phyloP scores from a whole-genome alignment of 2,888 invertebrate species.

The Dusona sp. region DNA sequence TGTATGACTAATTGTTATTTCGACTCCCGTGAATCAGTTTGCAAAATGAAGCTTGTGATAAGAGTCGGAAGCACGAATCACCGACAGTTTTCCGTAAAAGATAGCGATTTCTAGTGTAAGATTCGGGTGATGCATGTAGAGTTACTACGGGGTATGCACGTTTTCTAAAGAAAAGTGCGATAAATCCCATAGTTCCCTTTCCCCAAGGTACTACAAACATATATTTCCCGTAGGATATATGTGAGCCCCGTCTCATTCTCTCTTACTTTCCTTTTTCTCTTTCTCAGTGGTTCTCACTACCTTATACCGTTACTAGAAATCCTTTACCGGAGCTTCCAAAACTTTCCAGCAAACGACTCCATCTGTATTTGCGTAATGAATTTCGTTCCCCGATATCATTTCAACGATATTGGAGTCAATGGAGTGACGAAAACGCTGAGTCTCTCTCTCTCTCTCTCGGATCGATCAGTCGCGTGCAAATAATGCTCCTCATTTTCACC shows the following conservation, averaged over 20 bases:
- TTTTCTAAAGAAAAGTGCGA: conserved; percentile 66
- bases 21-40: conserved; percentile 54
- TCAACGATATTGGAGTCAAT: conserved; percentile 70
- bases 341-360: conserved; percentile 43
- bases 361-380: conserved; percentile 69
- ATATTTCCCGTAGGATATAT: conserved; percentile 60
- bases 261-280: conserved; percentile 48
- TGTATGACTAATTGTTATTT: background rate
- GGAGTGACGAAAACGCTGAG: conserved; percentile 52
- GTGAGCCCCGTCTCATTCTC: background rate
- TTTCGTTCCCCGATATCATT: conserved; percentile 69
- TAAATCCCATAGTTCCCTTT: conserved; percentile 68
- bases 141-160: conserved; percentile 54
- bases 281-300: background rate
- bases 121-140: conserved; percentile 20
- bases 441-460: background rate
- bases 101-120: conserved; percentile 60
- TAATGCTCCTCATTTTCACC: no score
- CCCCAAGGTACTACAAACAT: conserved; percentile 62
- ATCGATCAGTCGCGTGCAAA: no score
- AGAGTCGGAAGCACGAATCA: conserved; percentile 60
- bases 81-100: conserved; percentile 60
- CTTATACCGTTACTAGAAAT: background rate
- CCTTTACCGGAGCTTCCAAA: conserved; percentile 39
- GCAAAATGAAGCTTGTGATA: conserved; percentile 41